A percentile compares a stretch with the other conserved stretches of the same genome.
phyloP scores from a whole-genome alignment of 2,113 vertebrate genomes.

The Hemiscyllium ocellatum region DNA sequence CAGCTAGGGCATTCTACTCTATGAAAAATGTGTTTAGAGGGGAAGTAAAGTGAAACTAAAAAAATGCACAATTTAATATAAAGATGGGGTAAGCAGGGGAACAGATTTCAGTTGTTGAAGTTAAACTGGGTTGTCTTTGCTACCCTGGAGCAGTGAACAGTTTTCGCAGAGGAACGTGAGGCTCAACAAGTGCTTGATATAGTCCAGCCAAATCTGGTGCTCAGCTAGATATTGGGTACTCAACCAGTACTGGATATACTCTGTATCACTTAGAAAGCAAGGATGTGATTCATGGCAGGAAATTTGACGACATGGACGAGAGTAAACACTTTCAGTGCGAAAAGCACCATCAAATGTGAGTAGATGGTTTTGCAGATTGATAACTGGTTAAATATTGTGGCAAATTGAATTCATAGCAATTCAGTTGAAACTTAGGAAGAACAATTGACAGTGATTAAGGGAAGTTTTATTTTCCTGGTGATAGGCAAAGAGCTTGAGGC shows the following conservation, averaged over 20 bases:
- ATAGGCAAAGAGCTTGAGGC: not conserved
- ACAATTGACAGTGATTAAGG: not conserved
- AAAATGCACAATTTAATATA: not conserved
- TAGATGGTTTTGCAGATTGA: not conserved
- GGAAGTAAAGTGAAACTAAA: not conserved
- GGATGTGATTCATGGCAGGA: not conserved
- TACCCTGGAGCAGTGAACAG: not conserved
- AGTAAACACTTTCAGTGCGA: not conserved
- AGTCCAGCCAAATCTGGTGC: not conserved
- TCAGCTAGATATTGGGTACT: not conserved
- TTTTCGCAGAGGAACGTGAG: not conserved
- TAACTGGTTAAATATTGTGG: not conserved
- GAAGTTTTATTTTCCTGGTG: not conserved
- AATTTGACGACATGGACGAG: not conserved
- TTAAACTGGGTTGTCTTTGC: not conserved
- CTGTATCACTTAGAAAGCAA: not conserved
- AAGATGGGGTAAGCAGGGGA: not conserved
- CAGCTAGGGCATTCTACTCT: not conserved
- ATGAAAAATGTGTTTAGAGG: not conserved
- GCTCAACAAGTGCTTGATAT: not conserved
- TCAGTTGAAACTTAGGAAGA: not conserved
- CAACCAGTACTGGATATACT: not conserved
- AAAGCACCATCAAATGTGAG: not conserved
- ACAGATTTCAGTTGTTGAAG: not conserved
- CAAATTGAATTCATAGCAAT: not conserved